Conservation (phyloP, 23 tunicate species). For the Diplosoma virens region DNA sequence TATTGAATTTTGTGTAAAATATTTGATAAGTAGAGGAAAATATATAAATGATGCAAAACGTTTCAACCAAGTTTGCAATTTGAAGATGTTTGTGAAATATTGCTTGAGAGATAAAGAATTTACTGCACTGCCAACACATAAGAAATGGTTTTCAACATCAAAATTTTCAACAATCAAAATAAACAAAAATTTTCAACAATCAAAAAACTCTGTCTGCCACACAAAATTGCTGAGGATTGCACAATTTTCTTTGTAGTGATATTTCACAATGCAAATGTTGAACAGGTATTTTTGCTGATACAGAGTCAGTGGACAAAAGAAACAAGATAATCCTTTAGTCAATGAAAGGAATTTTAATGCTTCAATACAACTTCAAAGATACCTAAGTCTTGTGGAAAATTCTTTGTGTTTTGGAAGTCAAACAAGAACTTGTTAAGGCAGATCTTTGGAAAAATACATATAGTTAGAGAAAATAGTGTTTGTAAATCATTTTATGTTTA, state of each 20-base stretch:
- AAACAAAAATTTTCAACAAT: too few relatives aligned
- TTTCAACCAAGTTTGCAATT: too few relatives aligned
- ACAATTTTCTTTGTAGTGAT: neutral
- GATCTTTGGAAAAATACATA: neutral
- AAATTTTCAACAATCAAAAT: too few relatives aligned
- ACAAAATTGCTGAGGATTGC: neutral
- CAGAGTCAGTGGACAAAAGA: neutral
- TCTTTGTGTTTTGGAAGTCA: neutral
- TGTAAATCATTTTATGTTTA: neutral
- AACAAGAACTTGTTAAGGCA: neutral
- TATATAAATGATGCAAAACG: too few relatives aligned
- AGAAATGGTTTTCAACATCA: too few relatives aligned
- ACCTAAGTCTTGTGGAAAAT: neutral
- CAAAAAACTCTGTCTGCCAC: neutral
- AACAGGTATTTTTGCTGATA: neutral
- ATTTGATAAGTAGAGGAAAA: too few relatives aligned
- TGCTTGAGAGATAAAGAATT: too few relatives aligned
- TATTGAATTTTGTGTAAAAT: too few relatives aligned
- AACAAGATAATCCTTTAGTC: neutral
- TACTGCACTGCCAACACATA: too few relatives aligned
- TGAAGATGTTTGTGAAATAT: too few relatives aligned
- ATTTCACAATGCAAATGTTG: neutral
- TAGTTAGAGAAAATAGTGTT: neutral
- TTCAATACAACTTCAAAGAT: neutral
- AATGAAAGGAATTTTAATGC: neutral